Conservation (phyloP, 2,888 invertebrate species). For the Tachina lurida region DNA sequence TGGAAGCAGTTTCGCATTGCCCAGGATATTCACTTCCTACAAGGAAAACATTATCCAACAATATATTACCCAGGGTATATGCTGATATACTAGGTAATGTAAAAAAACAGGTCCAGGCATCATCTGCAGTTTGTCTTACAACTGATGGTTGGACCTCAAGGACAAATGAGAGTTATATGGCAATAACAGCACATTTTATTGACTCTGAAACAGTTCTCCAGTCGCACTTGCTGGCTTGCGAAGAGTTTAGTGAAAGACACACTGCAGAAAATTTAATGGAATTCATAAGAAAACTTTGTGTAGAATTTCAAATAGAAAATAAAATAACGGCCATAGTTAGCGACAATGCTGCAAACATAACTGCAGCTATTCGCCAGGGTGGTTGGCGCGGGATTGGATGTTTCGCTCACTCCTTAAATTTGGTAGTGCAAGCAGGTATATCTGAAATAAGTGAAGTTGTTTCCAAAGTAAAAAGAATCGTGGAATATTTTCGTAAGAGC, state of each 20-base stretch:
- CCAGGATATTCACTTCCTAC: not conserved
- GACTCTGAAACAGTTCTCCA: constrained; percentile 21
- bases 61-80: not conserved
- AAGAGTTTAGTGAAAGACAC: constrained; percentile 10
- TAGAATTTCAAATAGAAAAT: constrained; percentile 25
- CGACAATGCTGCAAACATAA: constrained; percentile 59
- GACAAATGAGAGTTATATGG: constrained; percentile 35
- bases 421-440: constrained; percentile 27
- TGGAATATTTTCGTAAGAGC: constrained; percentile 27
- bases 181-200: constrained; percentile 61
- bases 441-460: not conserved
- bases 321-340: constrained; percentile 55
- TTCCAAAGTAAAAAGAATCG: constrained; percentile 44
- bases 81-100: constrained; percentile 4
- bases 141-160: constrained; percentile 59
- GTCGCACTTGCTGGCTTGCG: constrained; percentile 49
- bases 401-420: constrained; percentile 56
- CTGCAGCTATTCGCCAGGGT: constrained; percentile 38
- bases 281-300: not conserved
- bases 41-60: constrained; percentile 1
- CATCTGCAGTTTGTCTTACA: constrained; percentile 25
- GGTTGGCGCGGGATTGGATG: constrained; percentile 49
- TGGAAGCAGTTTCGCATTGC: not conserved
- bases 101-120: not conserved
- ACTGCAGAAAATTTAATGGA: constrained; percentile 30